Base-by-base conservation (phyloP, 1,140 invertebrate species). In the Bradysia coprophila region DNA sequence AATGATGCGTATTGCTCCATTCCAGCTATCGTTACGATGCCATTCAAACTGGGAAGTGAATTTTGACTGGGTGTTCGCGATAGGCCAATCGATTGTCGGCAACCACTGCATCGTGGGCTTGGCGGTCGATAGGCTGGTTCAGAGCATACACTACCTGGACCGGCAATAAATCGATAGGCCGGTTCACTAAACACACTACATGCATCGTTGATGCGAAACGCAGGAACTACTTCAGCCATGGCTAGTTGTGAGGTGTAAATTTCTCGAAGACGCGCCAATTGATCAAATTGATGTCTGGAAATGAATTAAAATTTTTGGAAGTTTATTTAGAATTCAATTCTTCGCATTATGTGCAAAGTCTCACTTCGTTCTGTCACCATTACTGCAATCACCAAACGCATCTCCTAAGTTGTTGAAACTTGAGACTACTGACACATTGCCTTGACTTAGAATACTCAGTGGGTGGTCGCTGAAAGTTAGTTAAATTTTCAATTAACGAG, bases 361-460 rank as follows among this genome's bases (percentile, higher is more conserved):
- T 49, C 24, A 61, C 58, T 57, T 59, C 33, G 53, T 54, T 37
- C 55, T 49, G 38, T 61, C 58, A 24, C 57, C 50, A 38, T 49
- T 48, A 34, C 46, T 53, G 19, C 58, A 61, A 44, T 61, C 58
- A 46, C 58, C 59, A 16, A 60, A 61, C 28, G 58, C 57, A 43
- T 85, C 56, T 73, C 75, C 48, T 79, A 68, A 4, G 78, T 84
- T 67, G 79, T 72, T 11, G 76, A 84, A 67, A 81, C 82, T 47
- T 79, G 86, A 90, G 8, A 89, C 81, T 20, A 88, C 76, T 9
- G 86, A 89, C 43, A 91, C 65, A 61, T 89, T 90, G 63, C 89
- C 85, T 60, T 90, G 81, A 55, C 86, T 90, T 10, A 91, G 67
- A 51, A 88, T 81, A 49, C 83, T 71, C 18, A 91, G 58, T 1